A percentile compares a stretch with the other conserved stretches of the same genome.
These are phyloP conservation scores for Entomyzon cyanotis DNA, from an alignment of 2,113 vertebrate species.

Conservation along the genomic window DNA sequence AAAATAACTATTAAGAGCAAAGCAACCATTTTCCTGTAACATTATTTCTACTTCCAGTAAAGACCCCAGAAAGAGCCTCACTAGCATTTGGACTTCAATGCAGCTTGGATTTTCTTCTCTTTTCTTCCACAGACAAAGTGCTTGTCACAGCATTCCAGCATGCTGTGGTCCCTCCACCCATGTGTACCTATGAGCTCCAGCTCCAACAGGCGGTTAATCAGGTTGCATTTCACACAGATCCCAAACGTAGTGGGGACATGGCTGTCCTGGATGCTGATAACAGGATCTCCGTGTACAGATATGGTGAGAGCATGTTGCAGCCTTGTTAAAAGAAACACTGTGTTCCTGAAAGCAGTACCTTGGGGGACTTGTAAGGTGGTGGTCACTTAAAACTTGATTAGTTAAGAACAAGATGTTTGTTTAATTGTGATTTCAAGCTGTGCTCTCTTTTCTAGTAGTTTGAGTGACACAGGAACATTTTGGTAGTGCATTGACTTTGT, in stretches of 20 bases:
- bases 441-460: not conserved
- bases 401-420: not conserved
- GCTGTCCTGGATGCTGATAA: constrained; percentile 82
- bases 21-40: not conserved
- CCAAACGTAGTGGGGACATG: constrained; percentile 77
- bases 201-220: constrained; percentile 81
- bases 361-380: not conserved
- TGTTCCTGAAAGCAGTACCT: not conserved
- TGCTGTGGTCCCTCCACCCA: constrained; percentile 89
- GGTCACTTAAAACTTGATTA: not conserved
- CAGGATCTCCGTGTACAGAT: constrained; percentile 80
- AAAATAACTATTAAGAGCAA: not conserved
- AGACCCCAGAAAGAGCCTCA: not conserved
- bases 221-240: constrained; percentile 79
- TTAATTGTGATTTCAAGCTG: not conserved
- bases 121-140: constrained; percentile 79
- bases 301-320: constrained; percentile 68
- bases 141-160: constrained; percentile 88
- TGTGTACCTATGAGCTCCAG: constrained; percentile 86
- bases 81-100: not conserved
- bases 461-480: not conserved
- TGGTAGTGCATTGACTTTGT: not conserved
- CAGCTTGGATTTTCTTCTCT: not conserved
- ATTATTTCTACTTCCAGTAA: not conserved
- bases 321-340: not conserved